Conservation (phyloP, 2,113 vertebrate genomes). For the Notothenia coriiceps region DNA sequence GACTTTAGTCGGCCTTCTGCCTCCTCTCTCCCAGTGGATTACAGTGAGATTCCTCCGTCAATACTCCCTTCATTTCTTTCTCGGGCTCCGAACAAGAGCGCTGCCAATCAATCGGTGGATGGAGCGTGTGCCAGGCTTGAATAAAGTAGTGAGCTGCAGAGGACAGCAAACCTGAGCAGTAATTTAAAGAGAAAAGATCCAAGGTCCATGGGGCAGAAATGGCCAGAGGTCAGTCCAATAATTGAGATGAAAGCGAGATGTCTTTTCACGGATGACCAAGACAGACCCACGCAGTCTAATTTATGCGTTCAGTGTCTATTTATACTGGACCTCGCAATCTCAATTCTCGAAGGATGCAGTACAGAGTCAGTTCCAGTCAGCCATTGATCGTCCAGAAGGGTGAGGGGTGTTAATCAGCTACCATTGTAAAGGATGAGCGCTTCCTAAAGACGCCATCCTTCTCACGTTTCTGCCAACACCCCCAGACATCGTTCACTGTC, state of each 20-base stretch:
- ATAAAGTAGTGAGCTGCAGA: constrained; percentile 62
- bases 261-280: constrained; percentile 41
- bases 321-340: constrained; percentile 63
- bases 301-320: constrained; percentile 70
- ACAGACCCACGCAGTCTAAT: constrained; percentile 40
- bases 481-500: constrained; percentile 47
- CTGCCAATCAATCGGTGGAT: constrained; percentile 62
- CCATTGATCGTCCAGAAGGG: constrained; percentile 77
- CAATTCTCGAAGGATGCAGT: constrained; percentile 68
- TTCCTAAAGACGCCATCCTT: constrained; percentile 61
- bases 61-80: constrained; percentile 53
- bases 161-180: constrained; percentile 68
- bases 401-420: constrained; percentile 80
- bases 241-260: constrained; percentile 65
- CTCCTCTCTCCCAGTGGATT: constrained; percentile 44
- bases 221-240: constrained; percentile 63
- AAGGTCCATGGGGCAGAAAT: constrained; percentile 42
- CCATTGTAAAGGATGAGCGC: constrained; percentile 71
- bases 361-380: constrained; percentile 78
- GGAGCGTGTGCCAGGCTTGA: constrained; percentile 48
- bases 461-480: constrained; percentile 72
- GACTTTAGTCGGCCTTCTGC: constrained; percentile 15
- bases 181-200: constrained; percentile 53
- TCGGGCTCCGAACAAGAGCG: constrained; percentile 41
- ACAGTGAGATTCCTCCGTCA: constrained; percentile 48